These are phyloP conservation scores for Propithecus deckenii DNA, from an alignment of 2,797 vertebrate species.

Conservation along the genomic window DNA sequence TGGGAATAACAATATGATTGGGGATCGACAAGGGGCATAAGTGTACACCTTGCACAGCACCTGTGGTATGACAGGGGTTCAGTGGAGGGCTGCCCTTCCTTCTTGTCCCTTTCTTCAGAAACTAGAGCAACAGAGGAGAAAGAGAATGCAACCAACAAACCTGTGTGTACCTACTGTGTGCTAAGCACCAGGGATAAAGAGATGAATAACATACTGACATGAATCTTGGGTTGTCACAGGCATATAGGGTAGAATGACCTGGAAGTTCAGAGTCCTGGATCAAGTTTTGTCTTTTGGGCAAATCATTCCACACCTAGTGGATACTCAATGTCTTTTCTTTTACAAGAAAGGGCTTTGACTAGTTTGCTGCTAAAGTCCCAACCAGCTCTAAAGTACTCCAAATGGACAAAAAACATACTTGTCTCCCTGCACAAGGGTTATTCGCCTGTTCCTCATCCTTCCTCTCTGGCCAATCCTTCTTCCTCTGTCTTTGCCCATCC, in stretches of 20 bases:
- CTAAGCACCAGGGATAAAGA: not conserved
- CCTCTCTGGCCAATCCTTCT: not conserved
- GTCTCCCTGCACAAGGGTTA: not conserved
- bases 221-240: not conserved
- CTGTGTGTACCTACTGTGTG: not conserved
- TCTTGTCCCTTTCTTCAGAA: slow-evolving; percentile 26
- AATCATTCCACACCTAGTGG: not conserved
- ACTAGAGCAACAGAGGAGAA: not conserved
- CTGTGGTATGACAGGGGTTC: not conserved
- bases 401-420: not conserved
- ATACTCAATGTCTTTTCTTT: not conserved
- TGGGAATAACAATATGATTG: not conserved
- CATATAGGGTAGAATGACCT: not conserved
- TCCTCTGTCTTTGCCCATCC: not conserved
- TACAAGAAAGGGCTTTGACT: not conserved
- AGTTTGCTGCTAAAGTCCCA: not conserved
- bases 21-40: not conserved
- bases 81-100: not conserved
- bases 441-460: not conserved
- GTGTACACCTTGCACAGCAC: too few species aligned
- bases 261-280: not conserved
- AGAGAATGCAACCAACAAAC: not conserved
- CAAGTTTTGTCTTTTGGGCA: not conserved
- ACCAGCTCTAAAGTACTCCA: not conserved
- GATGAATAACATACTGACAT: not conserved